Percentiles rank a stretch among this genome's conserved stretches.
These are phyloP conservation scores for Troglohyphantes excavatus DNA, from an alignment of 2,888 invertebrate genomes.

Conservation along the genomic window DNA sequence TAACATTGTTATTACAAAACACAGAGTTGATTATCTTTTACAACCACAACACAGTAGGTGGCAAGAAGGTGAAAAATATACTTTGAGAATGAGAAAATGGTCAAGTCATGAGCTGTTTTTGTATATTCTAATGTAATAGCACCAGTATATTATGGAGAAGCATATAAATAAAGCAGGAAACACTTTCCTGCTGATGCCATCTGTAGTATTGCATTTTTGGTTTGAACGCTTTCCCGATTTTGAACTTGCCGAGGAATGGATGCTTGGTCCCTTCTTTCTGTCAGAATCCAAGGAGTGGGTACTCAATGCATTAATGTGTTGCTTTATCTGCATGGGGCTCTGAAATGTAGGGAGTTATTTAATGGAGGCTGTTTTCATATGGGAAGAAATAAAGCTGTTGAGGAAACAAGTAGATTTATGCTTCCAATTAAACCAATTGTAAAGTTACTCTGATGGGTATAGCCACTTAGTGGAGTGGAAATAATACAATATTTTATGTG, in stretches of 20 bases:
- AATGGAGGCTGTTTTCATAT: too few species aligned
- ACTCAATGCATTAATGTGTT: background rate
- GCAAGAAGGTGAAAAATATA: too few species aligned
- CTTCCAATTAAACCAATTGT: too few species aligned
- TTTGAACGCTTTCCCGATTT: background rate
- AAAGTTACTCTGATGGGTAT: too few species aligned
- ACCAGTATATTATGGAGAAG: slow-evolving; percentile 44
- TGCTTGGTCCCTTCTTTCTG: background rate
- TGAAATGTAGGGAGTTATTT: background rate
- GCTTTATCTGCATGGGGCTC: background rate
- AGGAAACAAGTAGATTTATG: too few species aligned
- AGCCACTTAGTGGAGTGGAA: too few species aligned
- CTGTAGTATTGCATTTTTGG: background rate
- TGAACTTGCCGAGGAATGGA: background rate
- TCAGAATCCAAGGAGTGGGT: background rate
- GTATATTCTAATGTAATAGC: slow-evolving; percentile 37
- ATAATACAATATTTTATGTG: too few species aligned
- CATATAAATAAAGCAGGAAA: slow-evolving; percentile 17
- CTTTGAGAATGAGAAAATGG: too few species aligned
- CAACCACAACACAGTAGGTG: too few species aligned
- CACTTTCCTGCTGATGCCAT: slow-evolving; percentile 13
- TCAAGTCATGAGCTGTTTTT: background rate
- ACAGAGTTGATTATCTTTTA: too few species aligned
- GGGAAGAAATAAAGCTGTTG: too few species aligned
- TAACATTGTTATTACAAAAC: too few species aligned